A percentile compares a stretch with the other conserved stretches of the same genome.
phyloP scores from a whole-genome alignment of 2,888 invertebrate genomes.

The Crematogaster levior region DNA sequence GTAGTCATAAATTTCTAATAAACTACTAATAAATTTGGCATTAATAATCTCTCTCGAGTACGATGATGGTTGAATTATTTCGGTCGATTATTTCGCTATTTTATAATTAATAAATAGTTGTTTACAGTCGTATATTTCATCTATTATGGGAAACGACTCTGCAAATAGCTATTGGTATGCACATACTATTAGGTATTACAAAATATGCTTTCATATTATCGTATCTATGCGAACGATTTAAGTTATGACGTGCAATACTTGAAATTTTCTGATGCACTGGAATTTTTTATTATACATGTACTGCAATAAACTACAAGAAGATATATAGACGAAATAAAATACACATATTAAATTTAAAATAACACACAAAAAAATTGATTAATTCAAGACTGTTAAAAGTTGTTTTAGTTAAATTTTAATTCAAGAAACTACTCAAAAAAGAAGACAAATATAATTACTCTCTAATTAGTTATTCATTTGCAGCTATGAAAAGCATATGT shows the following conservation, averaged over 20 bases:
- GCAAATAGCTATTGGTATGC: slow-evolving; percentile 21
- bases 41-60: slow-evolving; percentile 48
- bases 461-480: neutral
- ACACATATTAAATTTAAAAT: neutral
- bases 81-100: slow-evolving; percentile 35
- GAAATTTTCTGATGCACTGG: slow-evolving; percentile 16
- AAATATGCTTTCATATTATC: slow-evolving; percentile 33
- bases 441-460: neutral
- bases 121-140: slow-evolving; percentile 33
- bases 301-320: neutral
- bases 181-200: slow-evolving; percentile 27
- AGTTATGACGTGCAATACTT: slow-evolving; percentile 22
- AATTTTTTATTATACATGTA: neutral
- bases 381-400: neutral
- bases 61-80: slow-evolving; percentile 35
- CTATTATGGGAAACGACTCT: slow-evolving; percentile 19
- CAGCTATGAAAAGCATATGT: neutral
- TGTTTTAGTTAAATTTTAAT: neutral
- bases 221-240: slow-evolving; percentile 16
- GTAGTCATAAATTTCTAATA: slow-evolving; percentile 48
- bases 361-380: neutral
- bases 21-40: slow-evolving; percentile 43
- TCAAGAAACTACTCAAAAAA: neutral
- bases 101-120: slow-evolving; percentile 46
- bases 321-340: slow-evolving; percentile 4